Percentiles rank a stretch among this genome's conserved stretches.
Evolutionary conservation across 2,113 vertebrate species (phyloP).

Genomic region (Antechinus stuartii): DNA sequence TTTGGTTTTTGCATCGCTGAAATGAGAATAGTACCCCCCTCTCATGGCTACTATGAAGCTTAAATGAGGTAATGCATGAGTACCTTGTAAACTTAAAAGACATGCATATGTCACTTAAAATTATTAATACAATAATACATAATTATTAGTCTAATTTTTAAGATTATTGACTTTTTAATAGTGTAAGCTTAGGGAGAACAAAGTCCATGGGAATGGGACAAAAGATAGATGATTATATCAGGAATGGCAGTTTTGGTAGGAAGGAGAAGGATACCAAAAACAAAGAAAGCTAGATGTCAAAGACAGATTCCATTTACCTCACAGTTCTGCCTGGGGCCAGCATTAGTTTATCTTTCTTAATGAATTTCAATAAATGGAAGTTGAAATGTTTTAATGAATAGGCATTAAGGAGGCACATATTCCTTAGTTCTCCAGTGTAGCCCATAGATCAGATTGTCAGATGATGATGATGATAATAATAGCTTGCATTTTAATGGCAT

Average conservation of each 20-base stretch:
- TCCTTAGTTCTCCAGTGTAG: constrained; percentile 4
- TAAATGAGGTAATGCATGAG: background rate
- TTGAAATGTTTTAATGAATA: background rate
- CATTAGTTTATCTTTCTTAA: background rate
- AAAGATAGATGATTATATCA: background rate
- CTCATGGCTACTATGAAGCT: background rate
- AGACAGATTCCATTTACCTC: constrained; percentile 8
- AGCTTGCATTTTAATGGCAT: background rate
- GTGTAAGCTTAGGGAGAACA: background rate
- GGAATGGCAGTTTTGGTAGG: background rate
- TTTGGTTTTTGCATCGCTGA: background rate
- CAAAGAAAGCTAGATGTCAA: background rate
- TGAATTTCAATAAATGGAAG: background rate
- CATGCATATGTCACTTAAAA: background rate
- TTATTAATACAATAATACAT: background rate
- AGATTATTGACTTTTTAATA: background rate
- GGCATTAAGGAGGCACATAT: background rate
- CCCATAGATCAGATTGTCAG: background rate
- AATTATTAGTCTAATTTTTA: background rate
- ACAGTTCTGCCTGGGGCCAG: background rate
- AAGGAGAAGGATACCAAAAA: background rate
- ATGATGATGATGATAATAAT: background rate
- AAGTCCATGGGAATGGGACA: background rate
- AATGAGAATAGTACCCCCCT: background rate
- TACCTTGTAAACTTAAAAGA: background rate